Evolutionary conservation across 2,797 vertebrate species (phyloP).

Genomic region (Myotis pilosus): DNA sequence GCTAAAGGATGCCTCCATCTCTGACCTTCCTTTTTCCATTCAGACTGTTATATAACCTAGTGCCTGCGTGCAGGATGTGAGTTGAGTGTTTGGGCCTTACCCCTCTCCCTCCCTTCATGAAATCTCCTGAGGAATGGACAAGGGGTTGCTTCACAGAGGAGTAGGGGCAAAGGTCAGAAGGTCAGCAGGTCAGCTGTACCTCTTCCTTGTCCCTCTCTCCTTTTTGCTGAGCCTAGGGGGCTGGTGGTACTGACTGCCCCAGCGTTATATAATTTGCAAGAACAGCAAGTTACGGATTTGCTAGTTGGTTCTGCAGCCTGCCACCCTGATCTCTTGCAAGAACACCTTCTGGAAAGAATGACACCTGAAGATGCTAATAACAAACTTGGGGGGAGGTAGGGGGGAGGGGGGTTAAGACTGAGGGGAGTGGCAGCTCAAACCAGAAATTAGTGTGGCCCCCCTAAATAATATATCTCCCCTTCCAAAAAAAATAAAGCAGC

Average conservation of each 20-base stretch:
- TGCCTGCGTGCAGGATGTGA: constrained; percentile 77
- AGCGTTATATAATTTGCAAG: constrained; percentile 80
- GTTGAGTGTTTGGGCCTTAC: constrained; percentile 70
- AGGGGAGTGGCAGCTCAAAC: constrained; percentile 60
- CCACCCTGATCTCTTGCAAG: constrained; percentile 68
- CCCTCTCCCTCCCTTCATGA: constrained; percentile 51
- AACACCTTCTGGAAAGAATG: constrained; percentile 74
- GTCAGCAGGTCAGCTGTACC: constrained; percentile 73
- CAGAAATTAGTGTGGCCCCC: constrained; percentile 70
- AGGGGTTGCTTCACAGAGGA: constrained; percentile 22
- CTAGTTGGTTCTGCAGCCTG: constrained; percentile 69
- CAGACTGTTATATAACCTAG: constrained; percentile 84
- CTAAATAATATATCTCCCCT: constrained; percentile 2
- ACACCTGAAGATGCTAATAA: constrained; percentile 77
- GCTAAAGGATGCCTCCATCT: constrained; percentile 80
- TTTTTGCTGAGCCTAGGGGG: constrained; percentile 47
- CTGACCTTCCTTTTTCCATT: constrained; percentile 82
- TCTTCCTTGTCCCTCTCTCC: not conserved
- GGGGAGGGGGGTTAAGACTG: not conserved
- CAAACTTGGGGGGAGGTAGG: not conserved
- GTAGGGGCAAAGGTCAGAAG: constrained; percentile 78
- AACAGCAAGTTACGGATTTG: constrained; percentile 77
- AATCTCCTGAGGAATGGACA: constrained; percentile 40
- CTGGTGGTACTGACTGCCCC: constrained; percentile 43
- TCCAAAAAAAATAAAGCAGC: constrained; percentile 50